Conservation (phyloP, 2,113 vertebrate genomes). For the Pelecanus crispus region DNA sequence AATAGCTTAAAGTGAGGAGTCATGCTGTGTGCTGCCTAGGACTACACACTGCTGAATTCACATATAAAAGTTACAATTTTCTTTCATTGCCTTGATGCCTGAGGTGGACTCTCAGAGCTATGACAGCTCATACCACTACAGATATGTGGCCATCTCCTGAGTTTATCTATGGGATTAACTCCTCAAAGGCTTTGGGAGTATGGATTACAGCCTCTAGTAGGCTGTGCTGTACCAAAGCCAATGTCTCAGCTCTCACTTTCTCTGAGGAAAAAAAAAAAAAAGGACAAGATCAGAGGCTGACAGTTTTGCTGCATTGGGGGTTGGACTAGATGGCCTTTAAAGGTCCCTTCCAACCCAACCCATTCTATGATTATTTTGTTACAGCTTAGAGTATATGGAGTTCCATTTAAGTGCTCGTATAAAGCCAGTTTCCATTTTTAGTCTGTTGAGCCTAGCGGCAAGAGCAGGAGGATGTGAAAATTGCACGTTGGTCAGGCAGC, state of each 20-base stretch:
- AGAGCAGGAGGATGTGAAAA: background rate
- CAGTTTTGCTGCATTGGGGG: background rate
- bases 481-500: background rate
- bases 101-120: background rate
- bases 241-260: background rate
- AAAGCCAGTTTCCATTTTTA: background rate
- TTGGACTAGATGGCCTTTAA: background rate
- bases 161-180: constrained; percentile 4
- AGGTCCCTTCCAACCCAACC: background rate
- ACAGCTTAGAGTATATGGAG: background rate
- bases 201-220: background rate
- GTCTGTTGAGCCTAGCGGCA: background rate
- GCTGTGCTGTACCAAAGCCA: background rate
- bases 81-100: background rate
- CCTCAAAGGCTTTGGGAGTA: background rate
- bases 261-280: background rate
- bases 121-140: background rate
- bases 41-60: background rate
- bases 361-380: background rate
- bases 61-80: background rate
- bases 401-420: background rate
- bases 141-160: rapidly evolving
- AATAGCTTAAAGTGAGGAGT: background rate
- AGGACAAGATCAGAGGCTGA: background rate
- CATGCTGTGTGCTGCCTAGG: background rate